Evolutionary conservation across 2,888 invertebrate species (phyloP).

Genomic region (Orchesella flavescens): DNA sequence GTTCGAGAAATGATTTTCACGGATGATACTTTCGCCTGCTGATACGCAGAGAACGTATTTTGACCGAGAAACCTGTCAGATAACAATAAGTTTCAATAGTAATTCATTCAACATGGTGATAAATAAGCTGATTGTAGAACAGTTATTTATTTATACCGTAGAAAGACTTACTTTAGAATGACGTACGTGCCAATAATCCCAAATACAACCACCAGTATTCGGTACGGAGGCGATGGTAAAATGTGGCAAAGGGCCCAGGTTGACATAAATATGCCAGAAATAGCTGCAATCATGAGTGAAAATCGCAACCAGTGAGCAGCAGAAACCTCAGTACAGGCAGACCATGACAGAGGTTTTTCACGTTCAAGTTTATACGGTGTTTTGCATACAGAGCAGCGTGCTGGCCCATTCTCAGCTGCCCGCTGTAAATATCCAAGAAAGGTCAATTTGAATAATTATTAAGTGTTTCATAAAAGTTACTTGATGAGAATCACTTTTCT

Average conservation of each 20-base stretch:
- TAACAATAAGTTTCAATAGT: background rate
- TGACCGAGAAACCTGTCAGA: slow-evolving; percentile 85
- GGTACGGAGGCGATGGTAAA: slow-evolving; percentile 73
- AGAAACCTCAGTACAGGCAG: slow-evolving; percentile 72
- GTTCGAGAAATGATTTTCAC: slow-evolving; percentile 81
- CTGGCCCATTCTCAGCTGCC: slow-evolving; percentile 80
- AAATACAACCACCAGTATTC: slow-evolving; percentile 85
- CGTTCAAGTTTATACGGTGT: slow-evolving; percentile 86
- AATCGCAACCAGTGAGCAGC: slow-evolving; percentile 86
- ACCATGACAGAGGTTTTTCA: slow-evolving; percentile 75
- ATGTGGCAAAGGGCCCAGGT: slow-evolving; percentile 73
- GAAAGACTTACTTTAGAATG: slow-evolving; percentile 86
- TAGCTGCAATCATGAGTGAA: slow-evolving; percentile 83
- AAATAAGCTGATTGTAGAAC: too few species aligned
- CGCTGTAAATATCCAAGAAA: slow-evolving; percentile 76
- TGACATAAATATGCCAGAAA: slow-evolving; percentile 78
- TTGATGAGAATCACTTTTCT: too few species aligned
- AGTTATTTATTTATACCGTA: too few species aligned
- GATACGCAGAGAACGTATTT: slow-evolving; percentile 91
- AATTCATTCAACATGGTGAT: background rate
- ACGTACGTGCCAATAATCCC: slow-evolving; percentile 89
- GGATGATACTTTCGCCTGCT: slow-evolving; percentile 90
- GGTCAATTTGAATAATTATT: slow-evolving; percentile 1
- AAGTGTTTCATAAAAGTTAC: too few species aligned
- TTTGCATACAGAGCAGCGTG: slow-evolving; percentile 89